Percentiles rank a stretch among this genome's conserved stretches.
phyloP scores from a whole-genome alignment of 1,140 invertebrate species.

The Pseudomyrmex dendroicus region DNA sequence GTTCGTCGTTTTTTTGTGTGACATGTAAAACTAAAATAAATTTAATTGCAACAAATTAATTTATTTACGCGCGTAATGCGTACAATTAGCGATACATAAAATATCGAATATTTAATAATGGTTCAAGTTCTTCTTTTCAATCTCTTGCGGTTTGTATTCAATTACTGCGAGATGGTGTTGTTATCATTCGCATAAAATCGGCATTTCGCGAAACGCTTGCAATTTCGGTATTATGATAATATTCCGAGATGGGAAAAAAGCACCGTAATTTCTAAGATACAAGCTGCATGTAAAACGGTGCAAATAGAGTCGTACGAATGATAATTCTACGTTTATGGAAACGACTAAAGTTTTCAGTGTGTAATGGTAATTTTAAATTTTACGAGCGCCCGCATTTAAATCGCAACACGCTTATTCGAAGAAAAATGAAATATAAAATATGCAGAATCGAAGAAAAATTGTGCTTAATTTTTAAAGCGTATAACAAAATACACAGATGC shows the following conservation, averaged over 20 bases:
- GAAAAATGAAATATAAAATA: neutral
- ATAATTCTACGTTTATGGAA: conserved; percentile 25
- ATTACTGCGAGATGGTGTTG: conserved; percentile 4
- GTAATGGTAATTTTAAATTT: conserved; percentile 2
- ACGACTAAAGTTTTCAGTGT: neutral
- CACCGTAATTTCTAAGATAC: conserved; percentile 35
- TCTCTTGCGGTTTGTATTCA: conserved; percentile 26
- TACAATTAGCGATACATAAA: neutral
- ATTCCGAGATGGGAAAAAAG: neutral
- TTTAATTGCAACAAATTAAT: neutral
- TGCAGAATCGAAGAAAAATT: neutral
- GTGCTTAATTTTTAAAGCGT: too few species aligned
- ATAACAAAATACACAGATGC: too few species aligned
- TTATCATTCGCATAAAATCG: conserved; percentile 47
- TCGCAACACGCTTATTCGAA: neutral
- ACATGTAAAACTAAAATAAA: neutral
- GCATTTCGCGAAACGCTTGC: conserved; percentile 28
- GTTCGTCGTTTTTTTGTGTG: neutral
- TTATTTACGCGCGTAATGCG: neutral
- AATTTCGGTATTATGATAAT: conserved; percentile 52
- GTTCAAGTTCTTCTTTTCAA: conserved; percentile 6
- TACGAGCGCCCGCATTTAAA: neutral
- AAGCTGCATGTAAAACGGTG: conserved; percentile 44
- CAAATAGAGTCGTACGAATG: conserved; percentile 34
- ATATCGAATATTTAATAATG: too few species aligned